Percentiles rank a stretch among this genome's conserved stretches.
These are phyloP conservation scores for Pimephales promelas DNA, from an alignment of 2,113 vertebrate genomes.

Conservation along the genomic window DNA sequence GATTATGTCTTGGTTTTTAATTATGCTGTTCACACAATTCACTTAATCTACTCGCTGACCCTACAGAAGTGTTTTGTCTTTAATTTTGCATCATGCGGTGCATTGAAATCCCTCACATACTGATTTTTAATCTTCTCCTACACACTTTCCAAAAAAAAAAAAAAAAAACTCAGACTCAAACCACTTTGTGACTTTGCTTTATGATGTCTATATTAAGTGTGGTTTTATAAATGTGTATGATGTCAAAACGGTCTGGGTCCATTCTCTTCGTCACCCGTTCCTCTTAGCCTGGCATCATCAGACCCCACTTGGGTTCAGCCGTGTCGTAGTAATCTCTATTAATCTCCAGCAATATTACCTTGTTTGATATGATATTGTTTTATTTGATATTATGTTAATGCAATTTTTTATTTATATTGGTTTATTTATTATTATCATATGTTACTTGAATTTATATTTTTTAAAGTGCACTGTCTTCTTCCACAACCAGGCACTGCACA, in stretches of 20 bases:
- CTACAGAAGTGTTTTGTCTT: neutral
- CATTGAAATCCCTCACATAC: neutral
- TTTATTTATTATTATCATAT: too few relatives aligned
- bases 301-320: too few relatives aligned
- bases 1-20: neutral
- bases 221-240: neutral
- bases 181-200: neutral
- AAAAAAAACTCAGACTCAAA: neutral
- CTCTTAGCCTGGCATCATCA: neutral
- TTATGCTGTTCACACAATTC: neutral
- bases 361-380: too few relatives aligned
- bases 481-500: too few relatives aligned
- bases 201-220: neutral
- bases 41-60: neutral
- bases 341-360: neutral
- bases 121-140: neutral
- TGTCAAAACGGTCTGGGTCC: neutral
- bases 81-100: neutral
- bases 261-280: neutral
- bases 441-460: too few relatives aligned
- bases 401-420: too few relatives aligned
- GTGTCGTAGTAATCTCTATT: too few relatives aligned
- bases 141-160: neutral
- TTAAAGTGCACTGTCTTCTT: too few relatives aligned
- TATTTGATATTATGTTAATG: too few relatives aligned